Evolutionary conservation across 2,888 invertebrate genomes (phyloP), one percentile per base, ranked within the genome.

Genomic region (Smittia aterrima): DNA sequence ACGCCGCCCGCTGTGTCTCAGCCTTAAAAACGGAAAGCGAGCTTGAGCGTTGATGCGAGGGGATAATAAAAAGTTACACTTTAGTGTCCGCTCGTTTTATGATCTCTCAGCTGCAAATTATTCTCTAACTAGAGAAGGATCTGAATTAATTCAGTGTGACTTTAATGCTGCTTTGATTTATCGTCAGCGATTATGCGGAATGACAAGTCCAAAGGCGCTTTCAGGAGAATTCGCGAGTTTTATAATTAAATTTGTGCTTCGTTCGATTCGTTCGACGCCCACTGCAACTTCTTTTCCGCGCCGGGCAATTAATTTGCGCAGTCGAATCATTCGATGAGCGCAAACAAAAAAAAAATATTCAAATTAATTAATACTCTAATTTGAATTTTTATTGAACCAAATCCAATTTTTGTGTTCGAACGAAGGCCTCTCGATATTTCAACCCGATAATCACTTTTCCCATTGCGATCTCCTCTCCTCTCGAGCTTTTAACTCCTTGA

Each of bases 341-440:
- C 58, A 58, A 58, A 58, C 58, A 18, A 7, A 58, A 22, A 47
- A 47, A n/a, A 58, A 6, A 58, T 58, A 58, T 58, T 58, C 58
- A 58, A 58, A 58, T 58, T 58, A 58, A 58, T 58, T 58, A 58
- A 20, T n/a, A n/a, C 20, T 58, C 58, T 58, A 58, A 58, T 58
- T 58, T 58, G 58, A 58, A 58, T 58, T 58, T 58, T 58, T 58
- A 58, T 58, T 58, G 58, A 18, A 58, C 58, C 20, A 58, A 58
- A 58, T 58, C 58, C 58, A 58, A 58, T 58, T 58, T 58, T 58
- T 58, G 58, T 58, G 58, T 58, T 58, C 58, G 20, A 7, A 18
- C 58, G 22, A 58, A 58, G 58, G 13, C n/a, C 22, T 58, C n/a
- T 16, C 18, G n/a, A 58, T 58, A 58, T 58, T 22, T 58, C 58